Evolutionary conservation across 1,140 invertebrate genomes (phyloP), one percentile per base, ranked within the genome.

Genomic region (Lepidostoma basale): DNA sequence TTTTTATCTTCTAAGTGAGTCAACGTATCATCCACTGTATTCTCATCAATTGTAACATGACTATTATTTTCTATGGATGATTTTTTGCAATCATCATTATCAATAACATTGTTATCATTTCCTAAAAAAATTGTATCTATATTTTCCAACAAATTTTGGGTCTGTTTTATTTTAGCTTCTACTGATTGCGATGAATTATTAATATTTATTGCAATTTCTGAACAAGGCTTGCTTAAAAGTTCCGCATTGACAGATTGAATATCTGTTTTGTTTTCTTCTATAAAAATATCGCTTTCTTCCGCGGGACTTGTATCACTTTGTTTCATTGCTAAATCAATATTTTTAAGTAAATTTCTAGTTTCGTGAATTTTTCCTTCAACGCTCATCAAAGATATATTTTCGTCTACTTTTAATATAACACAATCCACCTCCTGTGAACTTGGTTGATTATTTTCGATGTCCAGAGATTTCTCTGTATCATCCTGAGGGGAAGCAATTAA

Each of bases 161-260:
- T 81, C 58, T 77, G 76, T 66, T 75, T 75, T 9, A 82, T 73
- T 70, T 77, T 79, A 23, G 42, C 62, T 74, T 76, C 73, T 69
- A 65, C 36, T 18, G 45, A 6, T 33, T 33, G 30, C 12, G 30
- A 33, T 6, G 5, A 5, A 33, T 12, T 33, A 33, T 33, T 12
- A 33, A 6, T 33, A 33, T 33, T 33, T 33, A 6, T 12, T 33
- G 12, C 30, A 33, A 6, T 12, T 33, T 33, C 30, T 6, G 6
- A 33, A n/a, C n/a, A n/a, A n/a, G n/a, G n/a, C n/a, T n/a, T n/a
- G n/a, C n/a, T n/a, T n/a, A n/a, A n/a, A n/a, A n/a, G n/a, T n/a
- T n/a, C n/a, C n/a, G n/a, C n/a, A n/a, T n/a, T n/a, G n/a, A n/a
- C n/a, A n/a, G n/a, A n/a, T n/a, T n/a, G n/a, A 33, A 33, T 33